A percentile compares a stretch with the other conserved stretches of the same genome.
Conservation (phyloP, 1,140 invertebrate species). For the Micrasema minimum region DNA sequence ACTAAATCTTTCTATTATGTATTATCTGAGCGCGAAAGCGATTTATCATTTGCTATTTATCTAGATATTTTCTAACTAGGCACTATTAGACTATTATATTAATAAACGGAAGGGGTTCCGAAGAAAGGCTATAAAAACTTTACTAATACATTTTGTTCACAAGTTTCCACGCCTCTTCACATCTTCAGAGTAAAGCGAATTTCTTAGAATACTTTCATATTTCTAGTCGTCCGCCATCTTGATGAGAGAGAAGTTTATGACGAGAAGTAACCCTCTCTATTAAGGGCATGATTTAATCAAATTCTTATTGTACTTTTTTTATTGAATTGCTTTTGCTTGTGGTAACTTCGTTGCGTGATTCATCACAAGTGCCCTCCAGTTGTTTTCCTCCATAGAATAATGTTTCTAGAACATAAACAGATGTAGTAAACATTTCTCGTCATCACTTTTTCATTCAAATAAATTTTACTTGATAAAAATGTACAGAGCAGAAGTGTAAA, state of each 20-base stretch:
- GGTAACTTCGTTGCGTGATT: conserved; percentile 39
- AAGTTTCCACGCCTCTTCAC: background rate
- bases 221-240: conserved; percentile 6
- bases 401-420: background rate
- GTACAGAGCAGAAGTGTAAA: too few relatives aligned
- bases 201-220: conserved; percentile 18
- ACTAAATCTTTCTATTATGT: too few relatives aligned
- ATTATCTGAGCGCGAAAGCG: too few relatives aligned
- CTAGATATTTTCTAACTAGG: too few relatives aligned
- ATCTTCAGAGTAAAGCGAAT: conserved; percentile 22
- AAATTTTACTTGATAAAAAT: too few relatives aligned
- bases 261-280: conserved; percentile 33
- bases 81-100: too few relatives aligned
- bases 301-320: conserved; percentile 43
- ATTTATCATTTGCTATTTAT: too few relatives aligned
- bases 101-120: too few relatives aligned
- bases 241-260: conserved; percentile 29
- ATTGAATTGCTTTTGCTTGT: conserved; percentile 35
- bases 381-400: conserved; percentile 6
- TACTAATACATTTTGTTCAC: background rate
- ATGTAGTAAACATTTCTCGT: background rate
- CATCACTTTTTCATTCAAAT: too few relatives aligned
- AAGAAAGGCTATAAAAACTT: background rate
- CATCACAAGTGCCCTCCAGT: conserved; percentile 32
- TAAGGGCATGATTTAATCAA: conserved; percentile 45